These are phyloP conservation scores for Talpa occidentalis DNA, from an alignment of 2,113 vertebrate species.

Conservation along the genomic window DNA sequence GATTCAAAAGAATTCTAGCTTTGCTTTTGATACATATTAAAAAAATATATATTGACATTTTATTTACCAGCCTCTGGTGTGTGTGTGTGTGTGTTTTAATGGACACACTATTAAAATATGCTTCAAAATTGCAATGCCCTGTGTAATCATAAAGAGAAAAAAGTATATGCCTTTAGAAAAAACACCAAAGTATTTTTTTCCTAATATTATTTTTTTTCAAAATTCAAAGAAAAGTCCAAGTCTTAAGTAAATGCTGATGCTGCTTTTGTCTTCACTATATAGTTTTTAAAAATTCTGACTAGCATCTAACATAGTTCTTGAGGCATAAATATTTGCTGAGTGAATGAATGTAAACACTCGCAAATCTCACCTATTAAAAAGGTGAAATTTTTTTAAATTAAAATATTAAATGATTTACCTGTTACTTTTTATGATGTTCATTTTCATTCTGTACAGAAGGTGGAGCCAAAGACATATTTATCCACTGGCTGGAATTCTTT, in stretches of 20 bases:
- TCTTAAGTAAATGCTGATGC: neutral
- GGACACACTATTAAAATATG: neutral
- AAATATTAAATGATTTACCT: neutral
- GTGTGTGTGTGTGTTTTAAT: too few species aligned
- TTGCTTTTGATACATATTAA: neutral
- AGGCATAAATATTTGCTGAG: slow-evolving; percentile 31
- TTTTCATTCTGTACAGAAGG: slow-evolving; percentile 87
- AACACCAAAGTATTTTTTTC: neutral
- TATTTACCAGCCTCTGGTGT: too few species aligned
- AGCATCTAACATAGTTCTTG: neutral
- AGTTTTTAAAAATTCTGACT: neutral
- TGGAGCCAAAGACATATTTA: slow-evolving; percentile 88
- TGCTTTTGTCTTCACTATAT: neutral
- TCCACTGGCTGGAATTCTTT: slow-evolving; percentile 64
- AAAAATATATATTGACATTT: neutral
- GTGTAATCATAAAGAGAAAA: neutral
- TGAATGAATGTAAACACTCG: slow-evolving; percentile 28
- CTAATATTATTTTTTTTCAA: neutral
- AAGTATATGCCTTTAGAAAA: neutral
- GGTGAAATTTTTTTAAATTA: neutral
- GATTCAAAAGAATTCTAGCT: neutral
- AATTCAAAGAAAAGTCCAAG: slow-evolving; percentile 1
- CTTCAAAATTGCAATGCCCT: neutral
- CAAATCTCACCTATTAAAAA: neutral
- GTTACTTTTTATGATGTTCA: slow-evolving; percentile 57